These are phyloP conservation scores for Atta texana DNA, from an alignment of 1,140 invertebrate species.

Conservation along the genomic window DNA sequence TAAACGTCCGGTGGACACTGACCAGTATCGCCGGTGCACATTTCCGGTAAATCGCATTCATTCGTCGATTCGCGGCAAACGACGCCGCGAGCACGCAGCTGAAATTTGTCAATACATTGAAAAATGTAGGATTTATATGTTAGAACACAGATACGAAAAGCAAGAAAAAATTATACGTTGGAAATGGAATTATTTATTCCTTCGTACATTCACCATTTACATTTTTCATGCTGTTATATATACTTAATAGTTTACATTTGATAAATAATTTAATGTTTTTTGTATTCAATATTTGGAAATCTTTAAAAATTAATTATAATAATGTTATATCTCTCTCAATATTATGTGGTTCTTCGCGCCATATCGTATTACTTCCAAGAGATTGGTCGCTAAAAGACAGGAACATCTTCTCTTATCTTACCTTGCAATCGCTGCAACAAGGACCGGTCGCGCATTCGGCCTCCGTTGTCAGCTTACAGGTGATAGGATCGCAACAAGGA, in stretches of 20 bases:
- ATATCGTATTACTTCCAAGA: conserved; percentile 4
- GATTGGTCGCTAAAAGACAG: neutral
- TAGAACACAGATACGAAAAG: neutral
- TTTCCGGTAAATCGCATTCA: conserved; percentile 98
- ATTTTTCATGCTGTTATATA: neutral
- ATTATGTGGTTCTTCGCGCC: neutral
- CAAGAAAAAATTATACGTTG: neutral
- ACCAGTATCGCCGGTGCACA: conserved; percentile 94
- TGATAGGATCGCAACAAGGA: conserved; percentile 98
- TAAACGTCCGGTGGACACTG: conserved; percentile 95
- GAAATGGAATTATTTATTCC: neutral
- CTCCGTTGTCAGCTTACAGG: conserved; percentile 96
- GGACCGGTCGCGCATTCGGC: conserved; percentile 96
- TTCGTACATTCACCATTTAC: neutral
- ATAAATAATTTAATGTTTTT: neutral
- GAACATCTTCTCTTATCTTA: conserved; percentile 82
- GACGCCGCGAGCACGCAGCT: conserved; percentile 92
- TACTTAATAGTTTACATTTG: conserved; percentile 1
- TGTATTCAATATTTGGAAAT: neutral
- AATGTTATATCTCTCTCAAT: neutral
- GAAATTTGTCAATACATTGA: conserved; percentile 41
- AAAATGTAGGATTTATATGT: neutral
- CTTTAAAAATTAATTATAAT: neutral
- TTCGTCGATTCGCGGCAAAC: conserved; percentile 94
- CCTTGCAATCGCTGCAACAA: conserved; percentile 96